Conservation (phyloP, 2,888 invertebrate species). For the Plutella xylostella region DNA sequence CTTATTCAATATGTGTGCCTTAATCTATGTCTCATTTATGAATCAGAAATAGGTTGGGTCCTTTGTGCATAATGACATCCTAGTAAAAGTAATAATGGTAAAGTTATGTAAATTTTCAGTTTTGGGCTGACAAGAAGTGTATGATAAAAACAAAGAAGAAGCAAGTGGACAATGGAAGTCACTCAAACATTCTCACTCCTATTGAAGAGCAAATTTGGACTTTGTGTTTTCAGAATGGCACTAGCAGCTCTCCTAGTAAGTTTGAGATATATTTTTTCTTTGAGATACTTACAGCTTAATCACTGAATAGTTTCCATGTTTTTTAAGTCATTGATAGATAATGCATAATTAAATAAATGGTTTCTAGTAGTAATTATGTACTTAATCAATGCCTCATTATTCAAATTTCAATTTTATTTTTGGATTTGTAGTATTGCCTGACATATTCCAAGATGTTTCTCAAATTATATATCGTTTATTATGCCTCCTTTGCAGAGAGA, state of each 20-base stretch:
- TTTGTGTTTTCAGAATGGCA: conserved; percentile 3
- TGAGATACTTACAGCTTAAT: neutral
- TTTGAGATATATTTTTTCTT: neutral
- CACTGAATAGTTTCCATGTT: neutral
- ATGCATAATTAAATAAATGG: too few species aligned
- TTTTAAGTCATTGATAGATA: too few species aligned
- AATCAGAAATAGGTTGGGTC: too few species aligned
- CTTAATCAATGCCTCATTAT: too few species aligned
- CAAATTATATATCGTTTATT: neutral
- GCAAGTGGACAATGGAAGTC: conserved; percentile 4
- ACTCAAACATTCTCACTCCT: conserved; percentile 6
- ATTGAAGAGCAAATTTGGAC: conserved; percentile 6
- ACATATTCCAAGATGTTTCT: too few species aligned
- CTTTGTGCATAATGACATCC: too few species aligned
- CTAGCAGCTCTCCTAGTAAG: neutral
- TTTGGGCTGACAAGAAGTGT: conserved; percentile 8
- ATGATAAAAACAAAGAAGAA: conserved; percentile 8
- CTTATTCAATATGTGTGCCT: too few species aligned
- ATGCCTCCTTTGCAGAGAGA: conserved; percentile 28
- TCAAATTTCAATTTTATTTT: too few species aligned
- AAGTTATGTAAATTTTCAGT: conserved; percentile 2
- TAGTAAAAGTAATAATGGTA: neutral
- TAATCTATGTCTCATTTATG: too few species aligned
- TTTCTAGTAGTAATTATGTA: too few species aligned
- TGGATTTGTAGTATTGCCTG: too few species aligned